These are phyloP conservation scores for Pogonognathellus flavescens DNA, from an alignment of 1,140 invertebrate species.

Conservation along the genomic window DNA sequence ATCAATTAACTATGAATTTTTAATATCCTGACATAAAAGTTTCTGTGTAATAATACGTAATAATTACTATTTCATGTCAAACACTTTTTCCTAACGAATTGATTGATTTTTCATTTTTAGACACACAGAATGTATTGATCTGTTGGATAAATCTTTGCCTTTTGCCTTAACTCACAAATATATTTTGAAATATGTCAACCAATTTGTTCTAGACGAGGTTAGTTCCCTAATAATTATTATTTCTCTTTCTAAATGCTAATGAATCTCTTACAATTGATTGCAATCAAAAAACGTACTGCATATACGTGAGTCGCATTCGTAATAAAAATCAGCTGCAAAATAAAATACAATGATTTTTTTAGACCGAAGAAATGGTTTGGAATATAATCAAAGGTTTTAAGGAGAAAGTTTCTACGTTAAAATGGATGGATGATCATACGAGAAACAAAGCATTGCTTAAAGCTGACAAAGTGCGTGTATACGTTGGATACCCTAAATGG, in stretches of 20 bases:
- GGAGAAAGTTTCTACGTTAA: constrained; percentile 72
- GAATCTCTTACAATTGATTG: no score
- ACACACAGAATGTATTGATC: constrained; percentile 62
- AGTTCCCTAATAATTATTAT: background rate
- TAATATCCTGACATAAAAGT: background rate
- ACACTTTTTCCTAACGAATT: background rate
- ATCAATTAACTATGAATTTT: constrained; percentile 29
- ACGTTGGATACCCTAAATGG: constrained; percentile 79
- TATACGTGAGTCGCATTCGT: no score
- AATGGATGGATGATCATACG: constrained; percentile 78
- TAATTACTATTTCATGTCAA: background rate
- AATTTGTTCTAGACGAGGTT: constrained; percentile 60
- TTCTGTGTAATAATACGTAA: background rate
- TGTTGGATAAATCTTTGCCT: constrained; percentile 62
- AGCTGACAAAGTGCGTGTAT: constrained; percentile 74
- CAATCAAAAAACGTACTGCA: no score
- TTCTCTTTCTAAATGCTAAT: no score
- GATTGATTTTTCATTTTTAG: constrained; percentile 33
- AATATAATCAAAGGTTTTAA: constrained; percentile 75
- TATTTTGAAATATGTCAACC: constrained; percentile 60
- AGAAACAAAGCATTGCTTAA: constrained; percentile 75
- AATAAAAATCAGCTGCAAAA: no score
- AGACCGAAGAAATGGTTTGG: constrained; percentile 78
- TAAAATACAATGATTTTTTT: constrained; percentile 19
- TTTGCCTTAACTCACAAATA: constrained; percentile 66